phyloP scores from a whole-genome alignment of 1,140 invertebrate species.

The Pygmarrhopalites habei region DNA sequence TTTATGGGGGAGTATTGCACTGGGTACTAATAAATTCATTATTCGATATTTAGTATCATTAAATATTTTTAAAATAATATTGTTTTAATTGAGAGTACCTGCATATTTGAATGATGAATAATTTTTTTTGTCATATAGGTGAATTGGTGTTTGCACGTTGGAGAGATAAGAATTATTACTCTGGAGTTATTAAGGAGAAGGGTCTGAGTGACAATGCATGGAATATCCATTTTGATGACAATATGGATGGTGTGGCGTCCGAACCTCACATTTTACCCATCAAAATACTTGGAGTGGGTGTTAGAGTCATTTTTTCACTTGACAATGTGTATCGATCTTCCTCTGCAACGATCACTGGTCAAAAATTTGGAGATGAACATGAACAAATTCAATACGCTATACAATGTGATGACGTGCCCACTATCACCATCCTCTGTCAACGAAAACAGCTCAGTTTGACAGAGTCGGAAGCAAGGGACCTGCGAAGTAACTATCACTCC shows the following conservation, averaged over 20 bases:
- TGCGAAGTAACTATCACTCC: constrained; percentile 11
- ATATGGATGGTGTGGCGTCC: constrained; percentile 24
- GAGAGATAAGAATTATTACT: constrained; percentile 36
- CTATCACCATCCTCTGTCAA: constrained; percentile 19
- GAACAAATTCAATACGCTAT: constrained; percentile 30
- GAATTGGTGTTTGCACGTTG: constrained; percentile 35
- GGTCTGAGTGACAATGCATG: constrained; percentile 29
- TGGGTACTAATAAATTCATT: too few species aligned
- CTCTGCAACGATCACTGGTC: constrained; percentile 20
- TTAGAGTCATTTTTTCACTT: constrained; percentile 22
- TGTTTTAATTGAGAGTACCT: too few species aligned
- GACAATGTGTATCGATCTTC: constrained; percentile 18
- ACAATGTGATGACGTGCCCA: background rate
- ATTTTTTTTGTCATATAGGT: constrained; percentile 5
- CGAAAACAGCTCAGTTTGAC: constrained; percentile 26
- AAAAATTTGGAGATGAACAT: constrained; percentile 13
- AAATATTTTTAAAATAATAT: too few species aligned
- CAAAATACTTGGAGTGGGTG: constrained; percentile 24
- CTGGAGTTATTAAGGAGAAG: constrained; percentile 24
- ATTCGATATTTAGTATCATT: too few species aligned
- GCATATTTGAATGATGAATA: too few species aligned
- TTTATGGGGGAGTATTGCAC: constrained; percentile 18
- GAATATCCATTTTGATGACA: constrained; percentile 29
- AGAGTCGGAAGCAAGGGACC: constrained; percentile 28
- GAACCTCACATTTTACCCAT: constrained; percentile 32